A percentile compares a stretch with the other conserved stretches of the same genome.
phyloP scores from a whole-genome alignment of 64 coral and sea anemone species.

The Montipora cactus region DNA sequence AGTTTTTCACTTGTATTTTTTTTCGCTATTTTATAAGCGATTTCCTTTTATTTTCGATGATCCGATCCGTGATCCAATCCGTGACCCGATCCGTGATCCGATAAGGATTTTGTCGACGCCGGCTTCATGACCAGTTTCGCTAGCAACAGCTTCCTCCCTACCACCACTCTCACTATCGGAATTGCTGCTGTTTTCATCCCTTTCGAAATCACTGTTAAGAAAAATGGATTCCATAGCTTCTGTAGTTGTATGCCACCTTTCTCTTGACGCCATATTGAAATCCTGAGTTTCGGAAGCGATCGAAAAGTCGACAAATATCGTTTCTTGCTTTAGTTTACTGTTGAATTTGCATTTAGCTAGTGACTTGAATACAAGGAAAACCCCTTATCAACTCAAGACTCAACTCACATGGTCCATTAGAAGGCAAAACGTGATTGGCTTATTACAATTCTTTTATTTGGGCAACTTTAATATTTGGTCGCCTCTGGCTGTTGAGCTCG shows the following conservation, averaged over 20 bases:
- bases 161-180: not conserved
- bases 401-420: not conserved
- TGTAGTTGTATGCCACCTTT: not conserved
- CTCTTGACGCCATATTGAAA: not conserved
- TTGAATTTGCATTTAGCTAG: not conserved
- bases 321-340: not conserved
- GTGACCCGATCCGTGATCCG: too few relatives aligned
- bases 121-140: not conserved
- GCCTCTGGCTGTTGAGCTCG: too few relatives aligned
- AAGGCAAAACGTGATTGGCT: too few relatives aligned
- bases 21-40: too few relatives aligned
- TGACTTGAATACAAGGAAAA: not conserved
- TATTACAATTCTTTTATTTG: too few relatives aligned
- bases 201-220: not conserved
- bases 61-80: too few relatives aligned
- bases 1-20: too few relatives aligned
- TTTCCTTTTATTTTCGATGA: too few relatives aligned
- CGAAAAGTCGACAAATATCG: not conserved
- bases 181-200: not conserved
- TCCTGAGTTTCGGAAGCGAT: not conserved
- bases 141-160: not conserved
- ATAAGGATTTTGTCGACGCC: too few relatives aligned
- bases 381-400: not conserved
- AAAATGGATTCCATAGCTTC: not conserved
- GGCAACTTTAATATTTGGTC: too few relatives aligned